A percentile compares a stretch with the other conserved stretches of the same genome.
These are phyloP conservation scores for Halesus radiatus DNA, from an alignment of 1,140 invertebrate genomes.

Conservation along the genomic window DNA sequence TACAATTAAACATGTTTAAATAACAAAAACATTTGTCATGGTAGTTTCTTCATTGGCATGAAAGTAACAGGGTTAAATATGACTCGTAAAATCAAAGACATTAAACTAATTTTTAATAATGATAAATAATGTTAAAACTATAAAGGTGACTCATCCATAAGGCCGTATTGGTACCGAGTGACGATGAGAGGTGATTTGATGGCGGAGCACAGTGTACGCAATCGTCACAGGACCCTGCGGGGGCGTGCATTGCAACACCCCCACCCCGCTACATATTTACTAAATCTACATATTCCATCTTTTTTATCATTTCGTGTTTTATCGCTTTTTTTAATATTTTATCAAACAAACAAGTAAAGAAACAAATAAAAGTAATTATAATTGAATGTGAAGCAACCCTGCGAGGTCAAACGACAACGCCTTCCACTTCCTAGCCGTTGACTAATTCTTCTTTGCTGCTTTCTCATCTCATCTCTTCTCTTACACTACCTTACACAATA, in stretches of 20 bases:
- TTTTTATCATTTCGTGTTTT: slow-evolving; percentile 56
- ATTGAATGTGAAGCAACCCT: slow-evolving; percentile 14
- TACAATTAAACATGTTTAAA: slow-evolving; percentile 19
- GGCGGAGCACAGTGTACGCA: neutral
- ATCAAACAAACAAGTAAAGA: slow-evolving; percentile 44
- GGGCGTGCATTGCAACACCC: neutral
- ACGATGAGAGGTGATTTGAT: neutral
- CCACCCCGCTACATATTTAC: slow-evolving; percentile 39
- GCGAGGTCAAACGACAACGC: slow-evolving; percentile 2
- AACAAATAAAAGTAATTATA: slow-evolving; percentile 36
- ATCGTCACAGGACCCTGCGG: neutral
- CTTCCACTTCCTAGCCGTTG: slow-evolving; percentile 50
- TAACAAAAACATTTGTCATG: slow-evolving; percentile 37
- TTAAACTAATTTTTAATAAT: slow-evolving; percentile 27
- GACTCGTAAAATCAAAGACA: slow-evolving; percentile 23
- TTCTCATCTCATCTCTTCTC: slow-evolving; percentile 44
- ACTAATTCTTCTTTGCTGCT: slow-evolving; percentile 33
- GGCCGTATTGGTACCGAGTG: slow-evolving; percentile 2
- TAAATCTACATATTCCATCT: slow-evolving; percentile 52
- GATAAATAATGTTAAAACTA: slow-evolving; percentile 25
- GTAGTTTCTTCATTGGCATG: slow-evolving; percentile 36
- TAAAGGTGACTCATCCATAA: slow-evolving; percentile 12
- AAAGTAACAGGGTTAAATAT: slow-evolving; percentile 39
- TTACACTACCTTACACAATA: slow-evolving; percentile 56
- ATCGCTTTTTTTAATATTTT: slow-evolving; percentile 51